Base-by-base conservation (phyloP, 2,113 vertebrate genomes). In the Tychaedon coryphoeus region DNA sequence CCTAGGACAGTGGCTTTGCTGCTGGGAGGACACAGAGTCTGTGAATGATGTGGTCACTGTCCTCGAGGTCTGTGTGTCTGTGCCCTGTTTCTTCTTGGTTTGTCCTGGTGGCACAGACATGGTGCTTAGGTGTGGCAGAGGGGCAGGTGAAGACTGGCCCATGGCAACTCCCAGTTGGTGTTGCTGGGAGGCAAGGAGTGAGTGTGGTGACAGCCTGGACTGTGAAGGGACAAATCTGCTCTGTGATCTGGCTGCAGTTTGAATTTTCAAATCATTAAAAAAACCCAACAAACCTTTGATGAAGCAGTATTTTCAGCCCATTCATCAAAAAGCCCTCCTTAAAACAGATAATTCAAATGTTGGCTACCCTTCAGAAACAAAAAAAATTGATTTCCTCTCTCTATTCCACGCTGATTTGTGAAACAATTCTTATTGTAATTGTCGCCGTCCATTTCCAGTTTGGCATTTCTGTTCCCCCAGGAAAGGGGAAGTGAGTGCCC, bases 81-180 rank as follows among this genome's bases (percentile, higher is more conserved):
- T 34, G 51, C 51, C 18, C 38, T 0, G 1, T 1, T 16, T n/a
- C 61, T 23, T 26, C 51, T 20, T 0, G 0, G 28, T 61, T 53
- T 57, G 51, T 33, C 11, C 24, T 0, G 1, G 11, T 38, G 79
- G 43, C 31, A 13, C 14, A 5, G 45, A 5, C 0, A 2, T 16
- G 69, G 42, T 6, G 40, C n/a, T 74, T 22, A 0, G 66, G 0
- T 3, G 11, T 7, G 58, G 51, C 3, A 5, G 12, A 19, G 42
- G 17, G n/a, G 51, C 20, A 12, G 67, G 12, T 20, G 15, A 45
- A 28, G 26, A 17, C 16, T 4, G 7, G 9, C 34, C 24, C 15
- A 2, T 5, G 19, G 6, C 24, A 2, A 9, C 23, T 36, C 19
- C 38, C 1, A 3, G 15, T 8, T 18, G 56, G 29, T 60, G 36